These are phyloP conservation scores for Catharus ustulatus DNA, from an alignment of 2,797 vertebrate genomes.

Conservation along the genomic window DNA sequence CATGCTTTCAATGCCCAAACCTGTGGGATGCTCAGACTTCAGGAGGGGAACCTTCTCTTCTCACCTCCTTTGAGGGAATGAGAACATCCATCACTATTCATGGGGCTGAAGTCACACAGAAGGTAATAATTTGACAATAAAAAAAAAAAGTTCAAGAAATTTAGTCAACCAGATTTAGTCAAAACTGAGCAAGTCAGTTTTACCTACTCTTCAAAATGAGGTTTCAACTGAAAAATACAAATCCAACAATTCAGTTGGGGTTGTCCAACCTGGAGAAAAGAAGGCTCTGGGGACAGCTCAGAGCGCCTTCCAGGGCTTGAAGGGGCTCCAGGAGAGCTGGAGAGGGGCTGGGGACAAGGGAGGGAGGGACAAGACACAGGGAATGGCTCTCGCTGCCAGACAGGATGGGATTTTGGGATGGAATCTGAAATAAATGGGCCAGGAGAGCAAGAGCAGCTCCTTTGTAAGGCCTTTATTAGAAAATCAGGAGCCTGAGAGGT, in stretches of 20 bases:
- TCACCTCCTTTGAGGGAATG: accelerated
- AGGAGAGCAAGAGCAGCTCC: too few relatives aligned
- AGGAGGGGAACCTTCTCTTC: not conserved
- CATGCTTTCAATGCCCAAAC: accelerated
- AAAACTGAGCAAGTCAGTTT: not conserved
- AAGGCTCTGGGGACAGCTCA: not conserved
- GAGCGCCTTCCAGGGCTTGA: not conserved
- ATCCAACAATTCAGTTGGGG: not conserved
- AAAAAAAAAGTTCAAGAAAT: not conserved
- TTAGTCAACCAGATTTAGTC: not conserved
- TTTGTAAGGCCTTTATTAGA: too few relatives aligned
- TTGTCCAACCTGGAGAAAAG: not conserved
- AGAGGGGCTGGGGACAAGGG: not conserved
- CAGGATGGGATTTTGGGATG: accelerated
- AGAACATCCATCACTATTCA: not conserved
- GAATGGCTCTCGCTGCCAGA: not conserved
- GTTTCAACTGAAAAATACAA: not conserved
- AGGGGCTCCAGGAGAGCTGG: not conserved
- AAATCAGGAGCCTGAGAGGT: too few relatives aligned
- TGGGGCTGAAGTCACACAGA: not conserved
- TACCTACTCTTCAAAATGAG: not conserved
- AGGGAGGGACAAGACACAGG: not conserved
- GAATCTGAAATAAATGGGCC: not conserved
- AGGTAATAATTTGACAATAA: not conserved
- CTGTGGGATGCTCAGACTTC: not conserved